Percentiles rank a stretch among this genome's conserved stretches.
phyloP scores from a whole-genome alignment of 2,888 invertebrate species.

The Zele albiditarsus region DNA sequence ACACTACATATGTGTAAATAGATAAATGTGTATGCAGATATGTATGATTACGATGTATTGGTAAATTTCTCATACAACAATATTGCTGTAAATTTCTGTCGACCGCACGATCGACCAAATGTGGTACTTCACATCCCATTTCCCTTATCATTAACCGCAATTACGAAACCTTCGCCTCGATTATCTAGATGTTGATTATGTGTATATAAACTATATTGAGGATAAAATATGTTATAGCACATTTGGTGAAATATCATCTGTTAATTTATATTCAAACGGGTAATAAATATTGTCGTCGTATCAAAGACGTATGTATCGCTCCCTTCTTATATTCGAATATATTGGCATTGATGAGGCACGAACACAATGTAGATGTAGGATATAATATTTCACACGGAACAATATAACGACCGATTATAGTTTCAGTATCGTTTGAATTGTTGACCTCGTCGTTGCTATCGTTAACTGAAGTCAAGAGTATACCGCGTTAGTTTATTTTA shows the following conservation, averaged over 20 bases:
- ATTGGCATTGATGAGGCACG: neutral
- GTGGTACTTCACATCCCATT: neutral
- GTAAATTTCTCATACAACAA: constrained; percentile 2
- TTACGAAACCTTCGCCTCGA: constrained; percentile 29
- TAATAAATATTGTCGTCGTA: neutral
- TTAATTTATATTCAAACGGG: neutral
- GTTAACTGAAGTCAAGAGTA: neutral
- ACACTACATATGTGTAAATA: neutral
- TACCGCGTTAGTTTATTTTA: neutral
- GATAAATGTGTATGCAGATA: neutral
- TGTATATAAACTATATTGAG: neutral
- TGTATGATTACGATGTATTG: neutral
- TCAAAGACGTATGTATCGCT: neutral
- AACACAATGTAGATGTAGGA: neutral
- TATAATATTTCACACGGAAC: neutral
- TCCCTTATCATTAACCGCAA: constrained; percentile 22
- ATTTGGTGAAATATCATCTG: neutral
- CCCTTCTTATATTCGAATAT: neutral
- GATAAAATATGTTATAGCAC: neutral
- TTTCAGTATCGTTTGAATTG: constrained; percentile 51
- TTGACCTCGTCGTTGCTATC: constrained; percentile 43
- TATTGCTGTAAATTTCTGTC: constrained; percentile 20
- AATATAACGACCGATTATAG: constrained; percentile 16
- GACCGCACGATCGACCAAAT: constrained; percentile 5
- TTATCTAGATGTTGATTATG: constrained; percentile 14